Conservation (phyloP, 92 coral and sea anemone genomes). For the Muricea muricata region DNA sequence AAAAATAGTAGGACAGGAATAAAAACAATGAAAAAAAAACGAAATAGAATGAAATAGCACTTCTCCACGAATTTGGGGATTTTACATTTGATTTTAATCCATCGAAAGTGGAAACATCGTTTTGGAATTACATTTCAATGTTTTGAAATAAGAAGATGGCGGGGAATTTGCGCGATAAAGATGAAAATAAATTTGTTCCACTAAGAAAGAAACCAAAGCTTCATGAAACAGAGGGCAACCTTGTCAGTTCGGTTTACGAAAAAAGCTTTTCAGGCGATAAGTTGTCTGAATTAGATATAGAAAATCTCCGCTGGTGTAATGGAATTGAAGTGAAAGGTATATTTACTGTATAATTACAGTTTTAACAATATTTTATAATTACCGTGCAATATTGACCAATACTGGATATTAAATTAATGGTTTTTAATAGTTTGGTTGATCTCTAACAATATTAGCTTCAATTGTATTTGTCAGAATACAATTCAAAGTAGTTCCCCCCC, state of each 20-base stretch:
- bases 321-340: slow-evolving; percentile 88
- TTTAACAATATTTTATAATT: no score
- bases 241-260: slow-evolving; percentile 77
- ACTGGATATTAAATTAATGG: no score
- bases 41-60: no score
- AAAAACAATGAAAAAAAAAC: no score
- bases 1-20: no score
- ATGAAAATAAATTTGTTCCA: background rate
- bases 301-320: slow-evolving; percentile 83
- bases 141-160: background rate
- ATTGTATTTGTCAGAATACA: no score
- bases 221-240: slow-evolving; percentile 80
- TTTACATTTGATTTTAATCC: no score
- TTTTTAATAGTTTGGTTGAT: no score
- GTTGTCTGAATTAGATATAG: slow-evolving; percentile 80
- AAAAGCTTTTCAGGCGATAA: slow-evolving; percentile 66
- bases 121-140: slow-evolving; percentile 29
- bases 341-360: slow-evolving; percentile 36
- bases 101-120: background rate
- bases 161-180: background rate
- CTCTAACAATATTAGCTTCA: no score
- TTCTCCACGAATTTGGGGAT: no score
- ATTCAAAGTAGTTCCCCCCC: no score
- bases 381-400: no score
- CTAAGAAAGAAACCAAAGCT: slow-evolving; percentile 72